These are phyloP conservation scores for Sinhomidia bicolor DNA, from an alignment of 2,888 invertebrate genomes.

Conservation along the genomic window DNA sequence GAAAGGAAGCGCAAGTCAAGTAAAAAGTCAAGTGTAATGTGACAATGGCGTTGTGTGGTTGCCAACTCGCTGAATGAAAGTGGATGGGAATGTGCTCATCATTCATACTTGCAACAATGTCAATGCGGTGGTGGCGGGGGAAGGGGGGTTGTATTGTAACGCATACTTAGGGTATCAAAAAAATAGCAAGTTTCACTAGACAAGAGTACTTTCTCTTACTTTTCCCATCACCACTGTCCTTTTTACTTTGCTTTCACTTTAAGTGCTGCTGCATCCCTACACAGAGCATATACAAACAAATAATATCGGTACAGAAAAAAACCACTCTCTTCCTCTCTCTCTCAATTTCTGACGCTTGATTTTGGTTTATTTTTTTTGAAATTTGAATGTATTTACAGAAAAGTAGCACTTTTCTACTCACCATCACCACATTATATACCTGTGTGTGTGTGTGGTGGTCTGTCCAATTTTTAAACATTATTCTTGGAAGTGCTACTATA, in stretches of 20 bases:
- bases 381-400: not conserved
- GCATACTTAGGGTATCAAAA: not conserved
- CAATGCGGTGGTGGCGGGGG: not conserved
- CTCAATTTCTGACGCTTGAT: not conserved
- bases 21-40: constrained; percentile 15
- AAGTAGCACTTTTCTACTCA: constrained; percentile 2
- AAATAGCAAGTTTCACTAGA: not conserved
- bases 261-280: too few relatives aligned
- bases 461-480: not conserved
- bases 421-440: not conserved
- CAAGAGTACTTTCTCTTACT: not conserved
- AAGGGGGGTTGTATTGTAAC: not conserved
- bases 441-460: not conserved
- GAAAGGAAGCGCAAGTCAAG: constrained; percentile 6
- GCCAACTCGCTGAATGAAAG: not conserved
- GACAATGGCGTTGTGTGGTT: not conserved
- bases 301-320: too few relatives aligned
- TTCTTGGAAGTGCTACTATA: not conserved
- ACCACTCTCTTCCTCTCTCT: too few relatives aligned
- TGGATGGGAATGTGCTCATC: too few relatives aligned
- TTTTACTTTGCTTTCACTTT: not conserved
- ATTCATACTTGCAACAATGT: too few relatives aligned
- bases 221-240: not conserved
- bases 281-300: too few relatives aligned
- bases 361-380: not conserved